Evolutionary conservation across 2,113 vertebrate species (phyloP).

Genomic region (Cynoglossus semilaevis): DNA sequence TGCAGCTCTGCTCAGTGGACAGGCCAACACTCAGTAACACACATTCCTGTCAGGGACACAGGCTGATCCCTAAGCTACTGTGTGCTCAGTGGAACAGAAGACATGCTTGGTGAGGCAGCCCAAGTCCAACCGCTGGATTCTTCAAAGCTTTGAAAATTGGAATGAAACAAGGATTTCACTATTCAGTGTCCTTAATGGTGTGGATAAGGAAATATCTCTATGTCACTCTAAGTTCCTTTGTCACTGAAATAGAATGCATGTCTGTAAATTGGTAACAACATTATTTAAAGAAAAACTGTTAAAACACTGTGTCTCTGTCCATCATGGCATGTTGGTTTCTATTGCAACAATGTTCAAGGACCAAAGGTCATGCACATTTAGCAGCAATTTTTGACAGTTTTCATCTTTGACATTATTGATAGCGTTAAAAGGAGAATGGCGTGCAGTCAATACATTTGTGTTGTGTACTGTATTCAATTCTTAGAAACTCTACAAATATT

Average conservation of each 20-base stretch:
- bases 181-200: constrained; percentile 60
- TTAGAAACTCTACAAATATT: no score
- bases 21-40: constrained; percentile 62
- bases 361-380: no score
- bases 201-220: constrained; percentile 30
- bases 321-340: no score
- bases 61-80: constrained; percentile 62
- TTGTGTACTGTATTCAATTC: no score
- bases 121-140: constrained; percentile 53
- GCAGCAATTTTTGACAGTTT: no score
- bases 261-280: no score
- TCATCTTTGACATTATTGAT: no score
- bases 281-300: no score
- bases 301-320: no score
- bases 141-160: constrained; percentile 58
- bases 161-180: constrained; percentile 50
- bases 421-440: no score
- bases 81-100: constrained; percentile 61
- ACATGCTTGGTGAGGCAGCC: constrained; percentile 52
- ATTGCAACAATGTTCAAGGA: no score
- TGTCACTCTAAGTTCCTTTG: constrained; percentile 20
- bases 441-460: no score
- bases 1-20: constrained; percentile 63
- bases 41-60: constrained; percentile 63
- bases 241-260: constrained; percentile 7